Evolutionary conservation across 1,140 invertebrate species (phyloP), one percentile per base, ranked within the genome.

Genomic region (Achatina immaculata): DNA sequence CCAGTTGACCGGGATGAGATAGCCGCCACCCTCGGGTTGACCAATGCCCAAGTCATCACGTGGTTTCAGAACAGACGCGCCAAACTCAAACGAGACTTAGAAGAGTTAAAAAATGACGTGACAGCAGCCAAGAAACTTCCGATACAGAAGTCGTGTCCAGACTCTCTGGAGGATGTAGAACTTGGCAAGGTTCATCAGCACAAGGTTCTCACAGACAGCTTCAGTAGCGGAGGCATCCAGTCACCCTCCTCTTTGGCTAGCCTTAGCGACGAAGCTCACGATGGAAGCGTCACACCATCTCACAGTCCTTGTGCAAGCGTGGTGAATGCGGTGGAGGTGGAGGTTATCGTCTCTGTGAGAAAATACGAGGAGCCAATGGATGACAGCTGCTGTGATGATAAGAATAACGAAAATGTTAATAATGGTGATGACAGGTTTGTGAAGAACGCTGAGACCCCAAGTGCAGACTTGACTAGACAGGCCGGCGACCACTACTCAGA

Each of bases 11-110:
- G 98, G 77, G 98, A 99, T 91, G 97, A 99, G 89, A 98, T 99
- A 78, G 97, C 98, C 0, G 95, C 95, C 84, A 95, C 95, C 40
- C 92, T 99, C 38, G 97, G 97, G 1, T 93, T 99, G 0, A 98
- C 96, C 80, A 99, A 99, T 81, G 88, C 90, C 40, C 90, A 93
- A 88, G 95, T 96, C 83, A 99, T 99, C 91, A 99, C 97, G 45
- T 99, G 98, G 98, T 99, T 99, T 93, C 98, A 99, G 89, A 99
- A 99, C 91, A 92, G 98, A 84, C 92, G 98, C 81, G 98, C 98
- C 82, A 99, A 99, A 92, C 93, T 99, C 82, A 99, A 99, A 90
- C 93, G 98, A 42, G 98, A 99, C 92, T 96, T 99, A 94, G 98
- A 99, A 89, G 98, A 99, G 90, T 92, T 99, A 84, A 99, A 99